phyloP scores from a whole-genome alignment of 2,888 invertebrate species.

The Acleris cristana region DNA sequence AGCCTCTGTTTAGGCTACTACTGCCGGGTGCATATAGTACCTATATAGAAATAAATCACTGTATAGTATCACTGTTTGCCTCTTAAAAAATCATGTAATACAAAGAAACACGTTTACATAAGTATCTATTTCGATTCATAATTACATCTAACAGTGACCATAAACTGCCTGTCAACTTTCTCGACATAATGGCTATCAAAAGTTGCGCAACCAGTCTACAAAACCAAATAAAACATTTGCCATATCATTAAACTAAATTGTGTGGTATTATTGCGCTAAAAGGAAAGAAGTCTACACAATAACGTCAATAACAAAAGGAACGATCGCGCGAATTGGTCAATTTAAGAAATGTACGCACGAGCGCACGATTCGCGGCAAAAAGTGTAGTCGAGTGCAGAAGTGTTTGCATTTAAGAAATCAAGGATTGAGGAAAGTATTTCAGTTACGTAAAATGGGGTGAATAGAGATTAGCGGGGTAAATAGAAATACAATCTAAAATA shows the following conservation, averaged over 20 bases:
- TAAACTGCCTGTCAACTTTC: slow-evolving; percentile 25
- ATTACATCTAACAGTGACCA: slow-evolving; percentile 10
- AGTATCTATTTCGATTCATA: slow-evolving; percentile 18
- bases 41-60: no score
- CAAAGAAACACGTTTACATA: background rate
- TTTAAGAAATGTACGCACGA: slow-evolving; percentile 36
- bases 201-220: slow-evolving; percentile 17
- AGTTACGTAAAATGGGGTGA: no score
- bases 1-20: no score
- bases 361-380: slow-evolving; percentile 23
- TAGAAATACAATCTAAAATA: no score
- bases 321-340: slow-evolving; percentile 34
- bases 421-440: background rate
- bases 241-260: slow-evolving; percentile 34
- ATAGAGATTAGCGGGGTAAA: no score
- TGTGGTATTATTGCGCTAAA: slow-evolving; percentile 15
- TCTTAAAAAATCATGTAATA: no score
- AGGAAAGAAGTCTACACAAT: slow-evolving; percentile 26
- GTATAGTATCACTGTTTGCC: no score
- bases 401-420: background rate
- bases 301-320: slow-evolving; percentile 23
- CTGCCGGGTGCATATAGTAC: no score
- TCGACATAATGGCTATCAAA: slow-evolving; percentile 1
- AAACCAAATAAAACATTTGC: slow-evolving; percentile 18
- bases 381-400: slow-evolving; percentile 6